phyloP scores from a whole-genome alignment of 1,140 invertebrate genomes.

The Daktulosphaira vitifoliae region DNA sequence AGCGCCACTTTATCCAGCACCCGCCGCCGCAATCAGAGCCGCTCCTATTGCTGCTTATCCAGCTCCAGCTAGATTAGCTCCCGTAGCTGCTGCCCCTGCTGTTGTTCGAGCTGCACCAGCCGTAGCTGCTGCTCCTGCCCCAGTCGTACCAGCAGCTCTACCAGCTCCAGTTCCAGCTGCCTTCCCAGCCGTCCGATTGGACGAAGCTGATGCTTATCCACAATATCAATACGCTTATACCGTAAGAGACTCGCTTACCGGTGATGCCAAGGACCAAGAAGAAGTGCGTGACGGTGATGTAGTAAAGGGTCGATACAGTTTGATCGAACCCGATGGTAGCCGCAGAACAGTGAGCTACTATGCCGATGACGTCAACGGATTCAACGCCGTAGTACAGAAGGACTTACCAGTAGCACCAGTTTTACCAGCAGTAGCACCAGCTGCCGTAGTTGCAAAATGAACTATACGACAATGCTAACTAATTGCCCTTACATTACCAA shows the following conservation, averaged over 20 bases:
- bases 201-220: conserved; percentile 39
- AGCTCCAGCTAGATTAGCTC: not conserved
- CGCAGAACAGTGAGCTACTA: conserved; percentile 52
- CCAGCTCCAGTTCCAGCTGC: conserved; percentile 27
- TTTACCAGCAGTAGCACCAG: conserved; percentile 15
- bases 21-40: not conserved
- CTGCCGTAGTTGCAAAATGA: not conserved
- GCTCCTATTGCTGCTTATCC: not conserved
- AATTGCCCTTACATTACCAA: no score
- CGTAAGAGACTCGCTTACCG: conserved; percentile 47
- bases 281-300: conserved; percentile 48
- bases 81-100: not conserved
- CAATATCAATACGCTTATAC: conserved; percentile 50
- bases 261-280: conserved; percentile 48
- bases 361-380: conserved; percentile 53
- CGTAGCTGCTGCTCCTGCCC: conserved; percentile 42
- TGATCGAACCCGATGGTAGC: conserved; percentile 49
- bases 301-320: conserved; percentile 48
- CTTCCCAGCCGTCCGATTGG: conserved; percentile 15
- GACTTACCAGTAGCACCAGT: conserved; percentile 40
- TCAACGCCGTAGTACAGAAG: conserved; percentile 55
- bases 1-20: not conserved
- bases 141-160: conserved; percentile 38
- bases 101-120: conserved; percentile 11
- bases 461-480: not conserved